Base-by-base conservation (phyloP, 2,797 vertebrate species). In the Mustela erminea region DNA sequence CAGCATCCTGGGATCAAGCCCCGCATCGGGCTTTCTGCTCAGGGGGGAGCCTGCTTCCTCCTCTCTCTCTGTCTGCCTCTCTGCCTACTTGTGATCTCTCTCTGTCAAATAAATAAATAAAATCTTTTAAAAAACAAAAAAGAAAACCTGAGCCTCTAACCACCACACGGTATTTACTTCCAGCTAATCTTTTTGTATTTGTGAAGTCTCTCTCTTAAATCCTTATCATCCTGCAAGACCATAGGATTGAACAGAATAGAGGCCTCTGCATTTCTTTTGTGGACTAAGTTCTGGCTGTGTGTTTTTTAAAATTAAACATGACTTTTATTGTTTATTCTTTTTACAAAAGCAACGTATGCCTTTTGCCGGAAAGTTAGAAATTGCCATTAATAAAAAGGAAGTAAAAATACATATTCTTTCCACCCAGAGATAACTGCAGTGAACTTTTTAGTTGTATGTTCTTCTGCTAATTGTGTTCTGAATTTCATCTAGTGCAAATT, bases 301-400 rank as follows among this genome's bases (percentile, higher is more conserved):
- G 5, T 58, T 91, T 96, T 93, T 32, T 15, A 3, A 14, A 64
- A 32, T 64, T 46, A 64, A 96, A 27, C 3, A 25, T 32, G 23
- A n/a, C 29, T 83, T 95, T 88, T 56, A 72, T 75, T 87, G 32
- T 64, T 93, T 75, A 64, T 82, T 77, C 27, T 52, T 95, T 89
- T 91, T 77, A 88, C 8, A 41, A 81, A 74, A 41, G 18, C 54
- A 81, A 8, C 13, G 41, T 49, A 38, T 84, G 21, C 10, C n/a
- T 80, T 94, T 85, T 68, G 81, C 74, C 84, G 35, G 80, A 87
- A 96, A 88, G 29, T 68, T 43, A 60, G 62, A 87, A 96, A 86
- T n/a, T 86, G 14, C 7, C 92, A 14, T 18, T 82, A 75, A 64
- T 70, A 41, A 78, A 64, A 77, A 41, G 20, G 23, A 74, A 52